Percentiles rank a stretch among this genome's conserved stretches.
phyloP scores from a whole-genome alignment of 2,113 vertebrate genomes.

The Clarias batrachus region DNA sequence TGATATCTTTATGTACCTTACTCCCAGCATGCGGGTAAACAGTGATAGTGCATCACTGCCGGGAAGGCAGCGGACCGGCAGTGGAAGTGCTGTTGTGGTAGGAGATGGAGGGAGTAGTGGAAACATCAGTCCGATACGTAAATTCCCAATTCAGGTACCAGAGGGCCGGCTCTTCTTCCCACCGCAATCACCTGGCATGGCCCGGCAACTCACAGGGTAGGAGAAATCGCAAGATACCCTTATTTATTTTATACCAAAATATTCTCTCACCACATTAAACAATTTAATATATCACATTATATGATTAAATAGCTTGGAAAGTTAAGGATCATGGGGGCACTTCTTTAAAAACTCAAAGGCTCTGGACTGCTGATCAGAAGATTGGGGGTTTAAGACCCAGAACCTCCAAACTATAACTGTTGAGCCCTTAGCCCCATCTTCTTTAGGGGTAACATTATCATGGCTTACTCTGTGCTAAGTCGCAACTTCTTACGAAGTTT shows the following conservation, averaged over 20 bases:
- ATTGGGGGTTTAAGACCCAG: neutral
- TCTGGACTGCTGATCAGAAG: neutral
- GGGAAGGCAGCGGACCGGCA: conserved; percentile 70
- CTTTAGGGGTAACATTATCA: neutral
- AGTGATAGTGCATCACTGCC: conserved; percentile 77
- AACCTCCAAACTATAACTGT: neutral
- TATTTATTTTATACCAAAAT: neutral
- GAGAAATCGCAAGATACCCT: conserved; percentile 19
- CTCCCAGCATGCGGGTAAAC: conserved; percentile 76
- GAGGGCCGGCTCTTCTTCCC: conserved; percentile 54
- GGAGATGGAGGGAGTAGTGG: conserved; percentile 38
- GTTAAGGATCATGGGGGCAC: neutral
- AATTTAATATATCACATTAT: neutral
- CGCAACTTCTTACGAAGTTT: neutral
- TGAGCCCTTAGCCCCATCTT: neutral
- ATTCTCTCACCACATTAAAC: neutral
- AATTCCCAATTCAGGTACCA: conserved; percentile 57
- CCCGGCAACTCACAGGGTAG: conserved; percentile 69
- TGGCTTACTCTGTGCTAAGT: neutral
- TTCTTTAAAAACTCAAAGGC: neutral
- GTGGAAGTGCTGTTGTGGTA: conserved; percentile 30
- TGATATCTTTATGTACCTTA: conserved; percentile 18
- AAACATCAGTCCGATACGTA: conserved; percentile 71
- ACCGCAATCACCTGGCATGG: conserved; percentile 61
- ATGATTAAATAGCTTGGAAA: neutral